Evolutionary conservation across 2,888 invertebrate genomes (phyloP).

Genomic region (Gonocerus acuteangulatus): DNA sequence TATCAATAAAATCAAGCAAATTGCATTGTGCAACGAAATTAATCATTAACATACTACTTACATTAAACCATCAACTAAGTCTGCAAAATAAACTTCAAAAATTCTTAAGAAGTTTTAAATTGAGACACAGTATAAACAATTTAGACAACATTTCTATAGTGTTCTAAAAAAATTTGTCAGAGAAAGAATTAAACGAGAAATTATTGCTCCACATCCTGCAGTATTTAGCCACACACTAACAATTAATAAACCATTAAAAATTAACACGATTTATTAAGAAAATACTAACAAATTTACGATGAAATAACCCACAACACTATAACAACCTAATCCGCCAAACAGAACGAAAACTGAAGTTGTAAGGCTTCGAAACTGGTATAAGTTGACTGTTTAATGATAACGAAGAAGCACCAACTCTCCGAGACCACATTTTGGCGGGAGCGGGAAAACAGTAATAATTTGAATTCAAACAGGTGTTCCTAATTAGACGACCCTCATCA

Average conservation of each 20-base stretch:
- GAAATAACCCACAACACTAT: constrained; percentile 10
- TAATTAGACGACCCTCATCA: no score
- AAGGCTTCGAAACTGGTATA: constrained; percentile 7
- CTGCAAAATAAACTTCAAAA: constrained; percentile 3
- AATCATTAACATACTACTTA: background rate
- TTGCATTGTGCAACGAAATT: background rate
- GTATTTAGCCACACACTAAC: background rate
- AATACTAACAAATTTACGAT: background rate
- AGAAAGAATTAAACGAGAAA: background rate
- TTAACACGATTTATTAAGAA: background rate
- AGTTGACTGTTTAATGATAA: background rate
- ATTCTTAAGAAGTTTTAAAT: constrained; percentile 11
- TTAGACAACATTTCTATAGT: constrained; percentile 14
- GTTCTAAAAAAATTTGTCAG: background rate
- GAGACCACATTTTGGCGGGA: background rate
- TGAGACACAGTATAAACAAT: constrained; percentile 18
- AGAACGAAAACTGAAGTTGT: constrained; percentile 8
- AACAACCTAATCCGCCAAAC: constrained; percentile 22
- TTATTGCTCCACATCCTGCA: background rate
- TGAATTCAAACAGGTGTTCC: no score
- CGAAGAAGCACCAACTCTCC: background rate
- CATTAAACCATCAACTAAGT: constrained; percentile 2
- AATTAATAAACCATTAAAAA: background rate
- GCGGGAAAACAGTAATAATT: background rate
- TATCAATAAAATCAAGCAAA: background rate